Base-by-base conservation (phyloP, 2,888 invertebrate genomes). In the Sturmia bella region DNA sequence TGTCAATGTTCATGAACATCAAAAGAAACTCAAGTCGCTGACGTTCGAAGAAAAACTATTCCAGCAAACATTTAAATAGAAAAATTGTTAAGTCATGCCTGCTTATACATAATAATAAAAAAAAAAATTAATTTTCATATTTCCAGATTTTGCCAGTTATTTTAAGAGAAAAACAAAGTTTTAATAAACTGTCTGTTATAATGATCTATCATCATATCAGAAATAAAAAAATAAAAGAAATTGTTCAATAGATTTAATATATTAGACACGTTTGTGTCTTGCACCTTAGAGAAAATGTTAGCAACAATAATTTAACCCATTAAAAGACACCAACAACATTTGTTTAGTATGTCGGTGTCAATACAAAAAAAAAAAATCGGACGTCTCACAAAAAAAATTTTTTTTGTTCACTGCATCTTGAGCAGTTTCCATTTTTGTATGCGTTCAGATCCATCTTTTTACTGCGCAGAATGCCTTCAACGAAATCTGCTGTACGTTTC, bases 191-290 rank as follows among this genome's bases (percentile, higher is more conserved):
- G 75, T 72, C 68, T 48, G 66, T 57, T 54, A 37, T 72, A 75
- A 80, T 76, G 80, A 81, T 81, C 76, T 41, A 68, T 72, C 72
- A 73, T 56, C 70, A 72, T 50, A 68, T 68, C n/a, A n/a, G n/a
- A n/a, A n/a, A n/a, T n/a, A n/a, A n/a, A n/a, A n/a, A n/a, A n/a
- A n/a, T n/a, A n/a, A 32, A 68, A 66, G 72, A 66, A 52, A 52
- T 32, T 48, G 15, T 52, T 57, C 13, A 64, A 32, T 21, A 52
- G 57, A 43, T 48, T 17, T 27, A 43, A 68, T 43, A 21, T 48
- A 61, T 54, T n/a, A 76, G 54, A 77, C 48, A 56, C 24, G 27
- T 27, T 69, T 54, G 61, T 43, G 15, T 48, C 24, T 54, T 63
- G 27, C 27, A 43, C 41, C 50, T 24, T 7, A 32, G 12, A 19